Conservation (phyloP, 2,888 invertebrate species). For the Gortyna flavago region DNA sequence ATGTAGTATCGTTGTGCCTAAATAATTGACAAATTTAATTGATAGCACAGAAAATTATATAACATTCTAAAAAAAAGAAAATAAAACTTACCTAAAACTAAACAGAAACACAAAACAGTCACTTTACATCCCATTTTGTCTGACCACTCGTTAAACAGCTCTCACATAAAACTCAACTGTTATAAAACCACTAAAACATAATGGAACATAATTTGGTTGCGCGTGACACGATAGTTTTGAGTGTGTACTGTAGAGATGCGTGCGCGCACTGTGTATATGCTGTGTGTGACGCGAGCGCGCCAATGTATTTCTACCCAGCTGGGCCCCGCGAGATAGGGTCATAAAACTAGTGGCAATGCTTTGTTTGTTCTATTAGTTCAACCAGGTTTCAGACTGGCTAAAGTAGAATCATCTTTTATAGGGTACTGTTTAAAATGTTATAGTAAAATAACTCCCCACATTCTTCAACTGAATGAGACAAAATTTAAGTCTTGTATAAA, state of each 20-base stretch:
- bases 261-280: conserved; percentile 63
- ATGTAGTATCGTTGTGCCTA: neutral
- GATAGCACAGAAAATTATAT: fast-evolving
- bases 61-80: neutral
- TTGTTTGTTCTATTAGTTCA: no score
- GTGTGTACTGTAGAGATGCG: conserved; percentile 64
- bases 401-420: no score
- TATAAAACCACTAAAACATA: conserved; percentile 50
- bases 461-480: no score
- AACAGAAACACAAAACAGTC: conserved; percentile 41
- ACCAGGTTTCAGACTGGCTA: no score
- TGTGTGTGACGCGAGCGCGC: conserved; percentile 32
- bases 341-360: no score
- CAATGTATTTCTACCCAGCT: no score
- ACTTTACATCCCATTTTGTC: conserved; percentile 64
- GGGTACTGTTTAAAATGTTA: no score
- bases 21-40: neutral
- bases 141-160: neutral
- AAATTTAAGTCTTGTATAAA: no score
- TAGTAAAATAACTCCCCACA: no score
- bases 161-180: conserved; percentile 37
- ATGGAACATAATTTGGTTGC: conserved; percentile 61
- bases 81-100: conserved; percentile 68
- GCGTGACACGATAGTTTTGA: conserved; percentile 63
- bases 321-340: no score